Evolutionary conservation across 2,797 vertebrate genomes (phyloP), one percentile per base, ranked within the genome.

Genomic region (Caiman crocodilus): DNA sequence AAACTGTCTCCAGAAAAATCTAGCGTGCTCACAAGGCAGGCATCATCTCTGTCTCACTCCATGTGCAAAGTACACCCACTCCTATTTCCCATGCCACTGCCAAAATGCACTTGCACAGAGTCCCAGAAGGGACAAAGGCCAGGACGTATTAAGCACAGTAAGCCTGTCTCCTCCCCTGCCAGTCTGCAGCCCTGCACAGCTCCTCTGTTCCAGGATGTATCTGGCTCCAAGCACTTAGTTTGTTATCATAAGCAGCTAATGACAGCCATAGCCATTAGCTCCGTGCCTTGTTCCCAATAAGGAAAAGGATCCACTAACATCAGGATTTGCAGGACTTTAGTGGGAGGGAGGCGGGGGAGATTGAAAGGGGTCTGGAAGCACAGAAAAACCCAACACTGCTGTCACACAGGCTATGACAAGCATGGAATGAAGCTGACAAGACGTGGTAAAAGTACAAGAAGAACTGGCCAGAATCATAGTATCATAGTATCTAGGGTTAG

Each of bases 401-500:
- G 26, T 0, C 0, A 18, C 77, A 15, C 59, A 4, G 5, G 61
- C 50, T 79, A 55, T 1, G 28, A 74, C 26, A 57, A 23, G 4
- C 5, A 42, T 15, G 23, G 50, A 30, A n/a, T n/a, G 32, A 28
- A 10, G 14, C 30, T 77, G 50, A 82, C 21, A 71, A 35, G 67
- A 7, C 4, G 26, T 23, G 79, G 74, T 17, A 78, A 14, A 60
- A 16, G 26, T 63, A 71, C 20, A 1, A 1, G 61, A 86, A 76
- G 14, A 4, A 23, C n/a, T 26, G 9, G 23, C 42, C 23, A 60
- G 23, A 80, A 87, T n/a, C n/a, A n/a, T n/a, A n/a, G n/a, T n/a
- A n/a, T n/a, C n/a, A n/a, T n/a, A n/a, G n/a, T n/a, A n/a, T n/a
- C n/a, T n/a, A n/a, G n/a, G n/a, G n/a, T n/a, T n/a, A n/a, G n/a